These are phyloP conservation scores for Ceryle rudis DNA, from an alignment of 2,797 vertebrate species.

Conservation along the genomic window DNA sequence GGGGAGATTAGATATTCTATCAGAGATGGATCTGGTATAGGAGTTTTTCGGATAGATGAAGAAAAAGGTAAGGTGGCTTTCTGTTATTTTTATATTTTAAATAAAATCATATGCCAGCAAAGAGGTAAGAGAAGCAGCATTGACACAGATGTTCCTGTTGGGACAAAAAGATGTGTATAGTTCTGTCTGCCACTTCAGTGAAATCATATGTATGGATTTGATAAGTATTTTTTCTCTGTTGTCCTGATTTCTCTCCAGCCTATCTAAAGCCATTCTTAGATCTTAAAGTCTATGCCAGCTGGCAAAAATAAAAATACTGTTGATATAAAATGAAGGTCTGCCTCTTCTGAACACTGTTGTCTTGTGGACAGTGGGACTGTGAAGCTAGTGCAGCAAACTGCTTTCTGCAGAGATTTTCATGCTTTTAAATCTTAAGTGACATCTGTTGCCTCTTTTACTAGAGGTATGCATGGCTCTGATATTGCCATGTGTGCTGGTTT, in stretches of 20 bases:
- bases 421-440: neutral
- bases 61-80: constrained; percentile 88
- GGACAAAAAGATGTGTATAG: neutral
- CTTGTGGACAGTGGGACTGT: neutral
- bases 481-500: neutral
- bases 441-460: neutral
- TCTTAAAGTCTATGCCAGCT: neutral
- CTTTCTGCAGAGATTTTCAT: neutral
- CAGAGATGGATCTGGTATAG: constrained; percentile 93
- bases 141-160: neutral
- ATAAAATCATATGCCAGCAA: neutral
- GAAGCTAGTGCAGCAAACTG: neutral
- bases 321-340: neutral
- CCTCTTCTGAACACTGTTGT: neutral
- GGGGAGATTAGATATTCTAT: constrained; percentile 95
- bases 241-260: neutral
- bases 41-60: constrained; percentile 94
- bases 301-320: neutral
- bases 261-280: neutral
- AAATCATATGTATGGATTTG: neutral
- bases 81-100: neutral
- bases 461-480: neutral
- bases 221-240: neutral
- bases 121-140: neutral
- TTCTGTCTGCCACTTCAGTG: neutral